phyloP scores from a whole-genome alignment of 2,888 invertebrate species.

The Ypsolopha sequella region DNA sequence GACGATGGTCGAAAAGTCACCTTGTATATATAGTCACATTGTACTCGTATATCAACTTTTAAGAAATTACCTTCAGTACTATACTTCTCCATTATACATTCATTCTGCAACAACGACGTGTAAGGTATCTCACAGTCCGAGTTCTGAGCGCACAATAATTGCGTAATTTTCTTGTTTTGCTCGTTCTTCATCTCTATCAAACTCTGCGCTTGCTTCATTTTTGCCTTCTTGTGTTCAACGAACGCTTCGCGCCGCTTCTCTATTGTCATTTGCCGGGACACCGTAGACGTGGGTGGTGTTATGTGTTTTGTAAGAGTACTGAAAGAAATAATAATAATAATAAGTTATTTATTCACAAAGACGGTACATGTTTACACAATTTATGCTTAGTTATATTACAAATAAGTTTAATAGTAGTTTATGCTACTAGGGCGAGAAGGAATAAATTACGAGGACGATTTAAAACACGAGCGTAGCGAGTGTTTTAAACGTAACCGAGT shows the following conservation, averaged over 20 bases:
- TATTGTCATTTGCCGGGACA: slow-evolving; percentile 34
- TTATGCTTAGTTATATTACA: no score
- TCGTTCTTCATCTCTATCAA: slow-evolving; percentile 47
- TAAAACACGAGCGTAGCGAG: no score
- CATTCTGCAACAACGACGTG: slow-evolving; percentile 49
- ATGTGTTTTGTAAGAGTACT: slow-evolving; percentile 80
- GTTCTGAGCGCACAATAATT: slow-evolving; percentile 38
- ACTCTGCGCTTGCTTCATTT: slow-evolving; percentile 49
- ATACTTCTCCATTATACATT: slow-evolving; percentile 46
- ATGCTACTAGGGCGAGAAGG: no score
- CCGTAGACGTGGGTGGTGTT: slow-evolving; percentile 69
- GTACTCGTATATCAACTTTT: no score
- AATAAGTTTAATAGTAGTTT: no score
- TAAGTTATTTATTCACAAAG: no score
- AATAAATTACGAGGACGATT: no score
- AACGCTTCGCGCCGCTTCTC: slow-evolving; percentile 50
- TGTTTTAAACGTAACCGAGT: no score
- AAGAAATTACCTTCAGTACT: slow-evolving; percentile 46
- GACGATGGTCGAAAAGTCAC: no score
- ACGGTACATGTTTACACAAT: no score
- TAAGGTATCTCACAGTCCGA: slow-evolving; percentile 60
- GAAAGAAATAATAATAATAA: slow-evolving; percentile 19
- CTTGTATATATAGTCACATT: no score
- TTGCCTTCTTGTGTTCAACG: slow-evolving; percentile 47
- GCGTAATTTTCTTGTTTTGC: slow-evolving; percentile 37